Evolutionary conservation across 2,797 vertebrate genomes (phyloP), one percentile per base, ranked within the genome.

Genomic region (Alfaro cultratus): DNA sequence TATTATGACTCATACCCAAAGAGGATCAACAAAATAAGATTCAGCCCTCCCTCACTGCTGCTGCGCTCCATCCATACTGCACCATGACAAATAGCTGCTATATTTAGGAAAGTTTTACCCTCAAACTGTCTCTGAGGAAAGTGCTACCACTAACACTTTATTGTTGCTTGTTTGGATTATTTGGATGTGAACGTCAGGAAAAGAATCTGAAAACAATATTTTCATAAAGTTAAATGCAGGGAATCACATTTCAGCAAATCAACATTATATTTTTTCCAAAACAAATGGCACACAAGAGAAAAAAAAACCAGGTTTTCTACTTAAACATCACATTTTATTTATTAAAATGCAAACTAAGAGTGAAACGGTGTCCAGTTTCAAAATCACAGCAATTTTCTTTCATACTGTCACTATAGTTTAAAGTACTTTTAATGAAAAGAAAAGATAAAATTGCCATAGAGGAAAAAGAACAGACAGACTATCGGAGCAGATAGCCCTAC

Each of bases 41-140:
- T n/a, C 15, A 60, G 36, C 15, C 16, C 29, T 43, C 51, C 47
- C 51, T 73, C 51, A 49, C 34, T 76, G 76, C 70, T 78, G 26
- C 70, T 75, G 34, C 57, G 51, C 36, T 74, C 43, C 13, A 82
- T 78, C 49, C 26, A 84, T 46, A 76, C 64, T 80, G 71, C 85
- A 86, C 76, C 74, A 78, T 83, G 74, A 77, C 29, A 81, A 55
- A 53, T 57, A 41, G 47, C 75, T 62, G 57, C 85, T 91, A 80
- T 80, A 91, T 89, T 83, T 85, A 85, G 55, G 3, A 76, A 70
- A 67, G 29, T 75, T 70, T 47, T 26, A 46, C 67, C 46, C 70
- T 62, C 36, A 76, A 85, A 84, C 74, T 60, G 43, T 82, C 83
- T 86, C 85, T 78, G 39, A 83, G 79, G 70, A 88, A 80, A 75